Evolutionary conservation across 2,888 invertebrate genomes (phyloP).

Genomic region (Brenthis ino): DNA sequence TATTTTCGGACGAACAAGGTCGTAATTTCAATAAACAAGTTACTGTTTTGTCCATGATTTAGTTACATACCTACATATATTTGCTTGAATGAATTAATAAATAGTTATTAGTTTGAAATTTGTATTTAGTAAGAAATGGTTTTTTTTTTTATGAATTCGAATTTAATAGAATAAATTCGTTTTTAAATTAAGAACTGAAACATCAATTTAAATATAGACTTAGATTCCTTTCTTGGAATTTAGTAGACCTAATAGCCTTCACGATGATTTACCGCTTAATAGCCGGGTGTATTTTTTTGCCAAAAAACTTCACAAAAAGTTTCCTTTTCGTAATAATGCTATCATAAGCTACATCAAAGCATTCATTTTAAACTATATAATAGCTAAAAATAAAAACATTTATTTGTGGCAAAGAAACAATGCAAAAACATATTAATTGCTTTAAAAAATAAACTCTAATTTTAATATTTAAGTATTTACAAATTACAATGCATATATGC

Average conservation of each 20-base stretch:
- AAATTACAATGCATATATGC: too few relatives aligned
- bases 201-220: constrained; percentile 4
- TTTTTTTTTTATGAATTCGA: too few relatives aligned
- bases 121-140: too few relatives aligned
- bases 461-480: too few relatives aligned
- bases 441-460: too few relatives aligned
- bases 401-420: too few relatives aligned
- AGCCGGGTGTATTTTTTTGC: constrained; percentile 20
- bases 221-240: constrained; percentile 22
- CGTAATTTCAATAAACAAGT: constrained; percentile 39
- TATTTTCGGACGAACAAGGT: constrained; percentile 60
- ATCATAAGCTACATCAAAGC: too few relatives aligned
- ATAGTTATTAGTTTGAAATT: too few relatives aligned
- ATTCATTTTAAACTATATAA: too few relatives aligned
- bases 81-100: not conserved
- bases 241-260: constrained; percentile 31
- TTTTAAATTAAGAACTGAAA: not conserved
- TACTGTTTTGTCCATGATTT: constrained; percentile 2
- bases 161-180: not conserved
- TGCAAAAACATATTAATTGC: too few relatives aligned
- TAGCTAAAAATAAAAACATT: too few relatives aligned
- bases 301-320: constrained; percentile 18
- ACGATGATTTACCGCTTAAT: constrained; percentile 23
- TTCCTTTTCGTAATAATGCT: not conserved
- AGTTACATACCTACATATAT: not conserved